phyloP scores from a whole-genome alignment of 1,140 invertebrate genomes.

The Drosophila bipectinata region DNA sequence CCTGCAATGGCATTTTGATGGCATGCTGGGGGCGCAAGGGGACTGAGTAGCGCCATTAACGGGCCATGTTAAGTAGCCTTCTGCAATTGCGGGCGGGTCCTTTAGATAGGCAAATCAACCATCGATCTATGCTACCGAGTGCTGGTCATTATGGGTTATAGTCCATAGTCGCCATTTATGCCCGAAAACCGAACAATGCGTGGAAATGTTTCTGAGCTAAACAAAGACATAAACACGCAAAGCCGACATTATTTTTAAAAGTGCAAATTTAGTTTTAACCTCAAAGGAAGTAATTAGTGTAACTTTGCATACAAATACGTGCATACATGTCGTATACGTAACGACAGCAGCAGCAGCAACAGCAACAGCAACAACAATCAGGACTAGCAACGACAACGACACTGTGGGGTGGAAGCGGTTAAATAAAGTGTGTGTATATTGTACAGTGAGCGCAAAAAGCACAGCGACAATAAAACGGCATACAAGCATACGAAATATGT shows the following conservation, averaged over 20 bases:
- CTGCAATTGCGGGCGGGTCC: conserved; percentile 11
- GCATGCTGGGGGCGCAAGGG: not conserved
- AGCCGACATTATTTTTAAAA: conserved; percentile 83
- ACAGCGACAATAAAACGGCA: conserved; percentile 50
- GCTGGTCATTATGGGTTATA: conserved; percentile 11
- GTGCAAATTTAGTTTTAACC: conserved; percentile 84
- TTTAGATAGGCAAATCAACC: not conserved
- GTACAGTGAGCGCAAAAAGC: conserved; percentile 44
- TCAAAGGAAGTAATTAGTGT: conserved; percentile 83
- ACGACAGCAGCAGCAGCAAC: conserved; percentile 19
- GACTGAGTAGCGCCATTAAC: conserved; percentile 31
- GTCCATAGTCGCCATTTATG: not conserved
- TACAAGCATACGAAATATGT: conserved; percentile 43
- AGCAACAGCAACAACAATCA: not conserved
- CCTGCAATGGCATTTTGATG: conserved; percentile 67
- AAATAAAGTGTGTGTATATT: conserved; percentile 21
- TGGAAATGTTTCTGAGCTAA: conserved; percentile 60
- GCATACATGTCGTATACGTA: conserved; percentile 52
- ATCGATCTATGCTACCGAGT: conserved; percentile 16
- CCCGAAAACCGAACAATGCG: conserved; percentile 18
- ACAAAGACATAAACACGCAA: conserved; percentile 84
- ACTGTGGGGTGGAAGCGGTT: conserved; percentile 26
- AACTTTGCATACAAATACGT: conserved; percentile 79
- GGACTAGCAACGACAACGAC: conserved; percentile 43
- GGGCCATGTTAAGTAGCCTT: conserved; percentile 27